Conservation (phyloP, 2,888 invertebrate genomes). For the Tribolium freemani region DNA sequence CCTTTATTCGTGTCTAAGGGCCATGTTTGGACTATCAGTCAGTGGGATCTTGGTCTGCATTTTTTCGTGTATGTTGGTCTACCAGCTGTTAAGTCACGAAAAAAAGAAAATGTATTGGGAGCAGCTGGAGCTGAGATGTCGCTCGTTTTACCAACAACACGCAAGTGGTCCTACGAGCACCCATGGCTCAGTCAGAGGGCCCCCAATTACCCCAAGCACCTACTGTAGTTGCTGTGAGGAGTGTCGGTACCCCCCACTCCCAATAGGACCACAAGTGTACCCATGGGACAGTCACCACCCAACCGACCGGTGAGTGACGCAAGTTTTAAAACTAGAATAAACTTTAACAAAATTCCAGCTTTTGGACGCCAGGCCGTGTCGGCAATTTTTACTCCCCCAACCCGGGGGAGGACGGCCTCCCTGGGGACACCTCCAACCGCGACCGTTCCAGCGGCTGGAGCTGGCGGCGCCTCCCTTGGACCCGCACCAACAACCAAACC, state of each 20-base stretch:
- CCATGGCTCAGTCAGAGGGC: conserved; percentile 66
- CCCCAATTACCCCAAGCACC: conserved; percentile 66
- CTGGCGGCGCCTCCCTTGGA: conserved; percentile 83
- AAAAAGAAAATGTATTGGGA: conserved; percentile 97
- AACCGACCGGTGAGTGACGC: conserved; percentile 53
- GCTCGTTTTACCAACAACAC: conserved; percentile 81
- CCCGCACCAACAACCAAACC: conserved; percentile 69
- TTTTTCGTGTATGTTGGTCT: conserved; percentile 93
- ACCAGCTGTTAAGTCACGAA: conserved; percentile 90
- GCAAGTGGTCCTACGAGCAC: conserved; percentile 61
- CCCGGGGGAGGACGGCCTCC: conserved; percentile 74
- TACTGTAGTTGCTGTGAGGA: conserved; percentile 81
- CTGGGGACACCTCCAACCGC: conserved; percentile 57
- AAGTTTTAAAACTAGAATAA: too few species aligned
- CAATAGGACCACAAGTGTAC: conserved; percentile 71
- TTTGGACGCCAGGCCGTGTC: conserved; percentile 76
- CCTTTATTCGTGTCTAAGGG: conserved; percentile 88
- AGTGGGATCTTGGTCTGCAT: conserved; percentile 92
- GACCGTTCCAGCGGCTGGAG: conserved; percentile 72
- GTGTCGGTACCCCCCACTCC: conserved; percentile 73
- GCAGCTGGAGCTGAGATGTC: conserved; percentile 86
- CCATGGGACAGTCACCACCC: conserved; percentile 72
- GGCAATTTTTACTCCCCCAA: conserved; percentile 90
- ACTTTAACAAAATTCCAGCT: conserved; percentile 58
- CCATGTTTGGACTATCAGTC: conserved; percentile 92